Base-by-base conservation (phyloP, 2,888 invertebrate species). In the Mythimna lalbum region DNA sequence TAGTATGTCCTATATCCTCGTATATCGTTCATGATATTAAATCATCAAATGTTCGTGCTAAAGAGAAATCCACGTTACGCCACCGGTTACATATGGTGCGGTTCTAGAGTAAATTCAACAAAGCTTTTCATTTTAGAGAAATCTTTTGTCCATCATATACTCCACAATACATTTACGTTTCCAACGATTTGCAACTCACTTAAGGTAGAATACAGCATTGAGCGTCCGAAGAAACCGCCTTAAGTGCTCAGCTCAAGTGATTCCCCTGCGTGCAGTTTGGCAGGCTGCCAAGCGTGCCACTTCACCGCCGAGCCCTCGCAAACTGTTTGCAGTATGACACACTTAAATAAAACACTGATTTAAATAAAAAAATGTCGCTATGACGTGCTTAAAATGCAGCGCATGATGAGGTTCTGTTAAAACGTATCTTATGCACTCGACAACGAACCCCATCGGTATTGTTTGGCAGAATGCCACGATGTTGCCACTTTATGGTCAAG, bases 201-300 rank as follows among this genome's bases (percentile, higher is more conserved):
- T 53, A 72, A 69, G 56, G 56, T 56, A 60, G 68, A 73, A 78
- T 60, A 56, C 62, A 61, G 70, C 23, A 52, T 56, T 60, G 59
- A 65, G 69, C 63, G 65, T 75, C 69, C 69, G 77, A 77, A 79
- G 80, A 79, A 73, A 74, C 74, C 49, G 75, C 65, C 59, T 55
- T 63, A 66, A 75, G 78, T 63, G 78, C 69, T 77, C 62, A 69
- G 69, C 62, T 57, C 36, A 69, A 63, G 60, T 73, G 77, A 80
- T 76, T 80, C 81, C 78, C 74, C 59, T 69, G 77, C 73, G 73
- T 69, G 59, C 69, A 47, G 61, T 64, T 64, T 80, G 80, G 81
- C 73, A 23, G 27, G 43, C 27, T 47, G 61, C 80, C 81, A 77
- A 61, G 67, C 57, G 31, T 66, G 66, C 69, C 70, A 63, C 65